phyloP scores from a whole-genome alignment of 1,140 invertebrate genomes.

The Cotesia vestalis region DNA sequence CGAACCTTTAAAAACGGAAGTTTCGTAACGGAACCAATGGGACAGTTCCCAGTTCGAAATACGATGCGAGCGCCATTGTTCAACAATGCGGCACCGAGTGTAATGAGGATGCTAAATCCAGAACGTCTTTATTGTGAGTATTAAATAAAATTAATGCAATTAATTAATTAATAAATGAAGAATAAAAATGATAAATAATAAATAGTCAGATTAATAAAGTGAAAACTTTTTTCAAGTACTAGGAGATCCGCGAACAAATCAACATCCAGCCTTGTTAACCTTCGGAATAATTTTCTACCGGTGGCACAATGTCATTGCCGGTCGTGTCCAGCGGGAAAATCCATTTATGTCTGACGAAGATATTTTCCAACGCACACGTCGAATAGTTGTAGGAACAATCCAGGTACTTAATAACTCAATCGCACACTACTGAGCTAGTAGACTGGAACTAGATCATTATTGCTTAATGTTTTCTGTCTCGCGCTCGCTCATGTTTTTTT shows the following conservation, averaged over 20 bases:
- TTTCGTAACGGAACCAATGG: conserved; percentile 78
- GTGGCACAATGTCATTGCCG: conserved; percentile 94
- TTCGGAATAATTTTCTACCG: conserved; percentile 94
- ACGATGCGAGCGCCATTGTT: conserved; percentile 91
- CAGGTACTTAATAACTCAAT: conserved; percentile 72
- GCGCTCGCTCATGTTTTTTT: conserved; percentile 12
- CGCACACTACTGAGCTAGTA: neutral
- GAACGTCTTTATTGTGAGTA: conserved; percentile 93
- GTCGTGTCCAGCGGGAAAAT: conserved; percentile 78
- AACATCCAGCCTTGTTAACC: conserved; percentile 94
- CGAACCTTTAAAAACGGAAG: conserved; percentile 91
- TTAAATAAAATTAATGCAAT: neutral
- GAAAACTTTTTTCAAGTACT: conserved; percentile 74
- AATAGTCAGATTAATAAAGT: neutral
- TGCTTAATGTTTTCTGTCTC: neutral
- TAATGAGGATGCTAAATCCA: conserved; percentile 88
- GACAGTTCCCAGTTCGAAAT: conserved; percentile 88
- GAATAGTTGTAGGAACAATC: conserved; percentile 90
- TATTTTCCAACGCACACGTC: conserved; percentile 88
- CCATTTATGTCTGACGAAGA: conserved; percentile 94
- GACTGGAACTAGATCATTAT: neutral
- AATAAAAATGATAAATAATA: neutral
- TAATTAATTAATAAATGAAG: no score
- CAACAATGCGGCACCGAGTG: conserved; percentile 91
- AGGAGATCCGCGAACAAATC: conserved; percentile 95